Conservation (phyloP, 2,888 invertebrate species). For the Stenoptilia bipunctidactyla region DNA sequence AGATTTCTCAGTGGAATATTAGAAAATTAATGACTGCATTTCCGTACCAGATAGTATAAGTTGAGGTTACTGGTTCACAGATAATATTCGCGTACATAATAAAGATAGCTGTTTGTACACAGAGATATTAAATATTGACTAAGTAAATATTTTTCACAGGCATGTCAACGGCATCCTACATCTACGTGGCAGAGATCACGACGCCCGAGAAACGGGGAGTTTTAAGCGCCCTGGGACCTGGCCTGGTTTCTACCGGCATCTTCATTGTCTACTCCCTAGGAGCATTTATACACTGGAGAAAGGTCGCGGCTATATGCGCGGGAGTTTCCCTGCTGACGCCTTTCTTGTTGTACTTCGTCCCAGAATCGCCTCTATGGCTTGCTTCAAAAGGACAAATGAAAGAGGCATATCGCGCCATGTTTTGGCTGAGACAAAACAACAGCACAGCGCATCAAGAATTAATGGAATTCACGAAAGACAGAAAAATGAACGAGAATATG, state of each 20-base stretch:
- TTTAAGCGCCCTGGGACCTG: conserved; percentile 77
- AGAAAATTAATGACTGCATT: no score
- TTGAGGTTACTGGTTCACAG: neutral
- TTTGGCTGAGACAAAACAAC: conserved; percentile 76
- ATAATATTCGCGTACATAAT: neutral
- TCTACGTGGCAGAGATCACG: conserved; percentile 78
- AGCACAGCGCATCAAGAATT: conserved; percentile 74
- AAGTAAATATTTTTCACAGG: conserved; percentile 48
- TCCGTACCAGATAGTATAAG: no score
- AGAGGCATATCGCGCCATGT: conserved; percentile 72
- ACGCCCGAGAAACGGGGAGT: conserved; percentile 77
- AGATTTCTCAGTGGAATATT: no score
- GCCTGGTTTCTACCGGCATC: conserved; percentile 79
- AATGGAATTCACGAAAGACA: conserved; percentile 68
- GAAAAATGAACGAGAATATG: conserved; percentile 44
- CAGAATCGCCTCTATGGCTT: conserved; percentile 79
- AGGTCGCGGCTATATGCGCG: conserved; percentile 75
- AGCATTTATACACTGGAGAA: conserved; percentile 76
- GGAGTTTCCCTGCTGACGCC: conserved; percentile 69
- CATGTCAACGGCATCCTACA: conserved; percentile 77
- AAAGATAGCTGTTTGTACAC: no score
- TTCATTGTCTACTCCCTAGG: conserved; percentile 78
- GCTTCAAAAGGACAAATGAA: conserved; percentile 71
- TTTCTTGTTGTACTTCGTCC: conserved; percentile 73
- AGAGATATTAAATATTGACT: neutral